Base-by-base conservation (phyloP, 2,797 vertebrate genomes). In the Poeciliopsis infans region DNA sequence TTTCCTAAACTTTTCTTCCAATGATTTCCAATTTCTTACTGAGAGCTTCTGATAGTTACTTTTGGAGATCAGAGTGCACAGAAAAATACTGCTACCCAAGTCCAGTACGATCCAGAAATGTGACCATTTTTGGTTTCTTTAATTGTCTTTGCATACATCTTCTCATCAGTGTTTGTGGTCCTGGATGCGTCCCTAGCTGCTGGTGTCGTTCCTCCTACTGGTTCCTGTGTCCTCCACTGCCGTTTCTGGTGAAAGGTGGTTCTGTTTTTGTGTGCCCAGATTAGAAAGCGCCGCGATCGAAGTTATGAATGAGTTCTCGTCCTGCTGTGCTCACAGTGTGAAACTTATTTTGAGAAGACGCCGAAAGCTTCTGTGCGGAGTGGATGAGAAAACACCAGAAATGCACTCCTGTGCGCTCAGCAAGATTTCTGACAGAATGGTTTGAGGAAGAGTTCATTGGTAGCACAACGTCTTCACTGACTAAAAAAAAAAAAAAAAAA, bases 301-400 rank as follows among this genome's bases (percentile, higher is more conserved):
- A 86, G 74, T 84, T 71, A 76, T 78, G 33, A 72, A 81, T 76
- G 49, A 78, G 39, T 20, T 41, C 55, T 70, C 79, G 33, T 70
- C 78, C 82, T 68, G 79, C 83, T 89, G 82, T 81, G 87, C 89
- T 93, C 91, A 91, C 89, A 89, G 89, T 94, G 86, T 87, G 84
- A 46, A 83, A 85, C 77, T 70, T 72, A 82, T 78, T 73, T 74
- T 25, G 75, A 83, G 76, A 90, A 88, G 85, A 88, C 82, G 84
- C 68, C 76, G 36, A 83, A 75, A 79, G 64, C 46, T 74, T 78
- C 85, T 85, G 75, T 85, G 72, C 73, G 46, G 76, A 81, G 74
- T 83, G 8, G 36, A 25, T 53, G 46, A 41, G 33, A 43, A 77
- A 76, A 82, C 61, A 71, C 55, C 43, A 71, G 66, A 71, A 74